Conservation (phyloP, 2,888 invertebrate species). For the Microplitis deprimator region DNA sequence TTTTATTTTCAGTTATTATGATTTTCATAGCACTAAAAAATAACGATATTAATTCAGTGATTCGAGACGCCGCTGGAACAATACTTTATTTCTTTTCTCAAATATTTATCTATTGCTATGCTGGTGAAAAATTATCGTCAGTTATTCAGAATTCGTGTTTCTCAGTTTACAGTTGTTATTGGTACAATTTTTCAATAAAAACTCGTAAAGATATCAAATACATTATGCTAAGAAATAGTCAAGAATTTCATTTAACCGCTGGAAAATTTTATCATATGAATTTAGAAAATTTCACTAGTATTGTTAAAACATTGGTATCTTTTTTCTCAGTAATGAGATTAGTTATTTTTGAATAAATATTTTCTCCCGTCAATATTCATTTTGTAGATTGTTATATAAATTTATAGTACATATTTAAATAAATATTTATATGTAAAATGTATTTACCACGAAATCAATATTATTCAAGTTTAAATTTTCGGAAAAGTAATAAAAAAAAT, state of each 20-base stretch:
- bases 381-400: background rate
- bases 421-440: background rate
- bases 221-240: constrained; percentile 28
- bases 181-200: constrained; percentile 34
- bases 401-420: background rate
- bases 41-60: background rate
- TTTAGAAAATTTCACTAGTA: constrained; percentile 22
- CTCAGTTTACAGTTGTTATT: constrained; percentile 28
- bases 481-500: too few species aligned
- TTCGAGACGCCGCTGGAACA: background rate
- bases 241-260: constrained; percentile 26
- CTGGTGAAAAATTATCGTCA: constrained; percentile 28
- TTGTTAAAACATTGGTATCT: constrained; percentile 24
- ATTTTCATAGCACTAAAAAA: background rate
- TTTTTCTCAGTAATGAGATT: constrained; percentile 39
- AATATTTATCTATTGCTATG: constrained; percentile 23
- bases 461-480: too few species aligned
- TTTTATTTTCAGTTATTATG: background rate
- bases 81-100: background rate
- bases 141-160: constrained; percentile 19
- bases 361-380: too few species aligned
- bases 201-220: constrained; percentile 27
- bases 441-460: background rate
- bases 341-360: background rate
- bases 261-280: constrained; percentile 36